Conservation (phyloP, 2,113 vertebrate species). For the Lagopus leucura region DNA sequence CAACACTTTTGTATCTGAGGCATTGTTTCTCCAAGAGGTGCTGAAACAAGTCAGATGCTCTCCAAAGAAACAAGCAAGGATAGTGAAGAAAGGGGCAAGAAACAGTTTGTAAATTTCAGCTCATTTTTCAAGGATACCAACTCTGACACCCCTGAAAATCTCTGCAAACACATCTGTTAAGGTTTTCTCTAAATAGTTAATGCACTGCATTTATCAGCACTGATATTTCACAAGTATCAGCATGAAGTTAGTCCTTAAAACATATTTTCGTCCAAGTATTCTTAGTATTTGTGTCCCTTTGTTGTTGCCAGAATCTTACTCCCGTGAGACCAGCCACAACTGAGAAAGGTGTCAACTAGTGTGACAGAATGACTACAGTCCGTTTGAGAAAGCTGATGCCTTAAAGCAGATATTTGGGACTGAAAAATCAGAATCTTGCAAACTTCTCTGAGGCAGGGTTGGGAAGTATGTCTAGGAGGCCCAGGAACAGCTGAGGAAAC, state of each 20-base stretch:
- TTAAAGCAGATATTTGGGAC: background rate
- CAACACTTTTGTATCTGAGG: background rate
- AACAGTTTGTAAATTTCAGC: background rate
- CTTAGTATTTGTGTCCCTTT: background rate
- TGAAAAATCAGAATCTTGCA: background rate
- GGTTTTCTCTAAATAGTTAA: background rate
- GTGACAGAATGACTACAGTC: background rate
- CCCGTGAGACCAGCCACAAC: background rate
- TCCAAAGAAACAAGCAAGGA: background rate
- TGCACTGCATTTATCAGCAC: background rate
- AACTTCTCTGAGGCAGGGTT: background rate
- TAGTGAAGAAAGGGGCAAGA: background rate
- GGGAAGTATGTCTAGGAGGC: background rate
- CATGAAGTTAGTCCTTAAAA: background rate
- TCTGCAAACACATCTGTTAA: background rate
- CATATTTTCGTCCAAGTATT: no score
- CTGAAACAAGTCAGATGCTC: background rate
- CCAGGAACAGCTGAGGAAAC: background rate
- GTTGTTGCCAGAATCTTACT: background rate
- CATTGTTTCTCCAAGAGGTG: background rate
- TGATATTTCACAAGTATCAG: accelerated
- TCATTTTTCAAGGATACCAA: background rate
- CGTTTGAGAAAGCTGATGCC: background rate
- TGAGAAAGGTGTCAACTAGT: background rate
- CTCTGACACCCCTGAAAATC: background rate